Evolutionary conservation across 2,797 vertebrate genomes (phyloP).

Genomic region (Scyliorhinus canicula): DNA sequence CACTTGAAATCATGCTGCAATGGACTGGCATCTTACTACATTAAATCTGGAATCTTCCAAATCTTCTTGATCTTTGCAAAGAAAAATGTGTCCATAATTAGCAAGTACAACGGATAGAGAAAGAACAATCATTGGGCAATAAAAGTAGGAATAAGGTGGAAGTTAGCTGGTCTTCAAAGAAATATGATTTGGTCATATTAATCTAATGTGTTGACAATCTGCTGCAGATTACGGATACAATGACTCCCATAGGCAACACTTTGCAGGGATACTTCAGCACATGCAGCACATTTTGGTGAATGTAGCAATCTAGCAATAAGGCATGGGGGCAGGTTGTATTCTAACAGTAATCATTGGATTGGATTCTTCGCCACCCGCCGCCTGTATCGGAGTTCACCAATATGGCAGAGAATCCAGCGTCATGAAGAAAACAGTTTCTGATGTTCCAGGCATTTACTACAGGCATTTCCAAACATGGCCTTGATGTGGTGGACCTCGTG

Average conservation of each 20-base stretch:
- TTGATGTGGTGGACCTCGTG: no score
- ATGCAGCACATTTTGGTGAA: neutral
- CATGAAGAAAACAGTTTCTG: no score
- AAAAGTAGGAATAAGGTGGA: neutral
- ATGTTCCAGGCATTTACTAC: no score
- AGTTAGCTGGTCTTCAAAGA: neutral
- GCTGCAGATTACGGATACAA: neutral
- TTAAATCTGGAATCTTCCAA: neutral
- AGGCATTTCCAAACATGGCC: no score
- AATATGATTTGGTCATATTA: neutral
- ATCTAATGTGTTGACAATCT: neutral
- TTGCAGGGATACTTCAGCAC: neutral
- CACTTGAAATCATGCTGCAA: neutral
- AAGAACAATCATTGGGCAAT: neutral
- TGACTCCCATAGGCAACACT: neutral
- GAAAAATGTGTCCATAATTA: neutral
- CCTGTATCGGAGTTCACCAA: no score
- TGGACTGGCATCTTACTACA: neutral
- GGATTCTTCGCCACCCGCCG: no score
- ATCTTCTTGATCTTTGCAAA: neutral
- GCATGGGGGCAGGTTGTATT: neutral
- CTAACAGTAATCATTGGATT: neutral
- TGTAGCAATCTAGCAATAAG: neutral
- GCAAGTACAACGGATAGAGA: neutral
- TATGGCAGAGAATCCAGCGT: no score